phyloP scores from a whole-genome alignment of 2,113 vertebrate species.

The Amblyopsis rosae region DNA sequence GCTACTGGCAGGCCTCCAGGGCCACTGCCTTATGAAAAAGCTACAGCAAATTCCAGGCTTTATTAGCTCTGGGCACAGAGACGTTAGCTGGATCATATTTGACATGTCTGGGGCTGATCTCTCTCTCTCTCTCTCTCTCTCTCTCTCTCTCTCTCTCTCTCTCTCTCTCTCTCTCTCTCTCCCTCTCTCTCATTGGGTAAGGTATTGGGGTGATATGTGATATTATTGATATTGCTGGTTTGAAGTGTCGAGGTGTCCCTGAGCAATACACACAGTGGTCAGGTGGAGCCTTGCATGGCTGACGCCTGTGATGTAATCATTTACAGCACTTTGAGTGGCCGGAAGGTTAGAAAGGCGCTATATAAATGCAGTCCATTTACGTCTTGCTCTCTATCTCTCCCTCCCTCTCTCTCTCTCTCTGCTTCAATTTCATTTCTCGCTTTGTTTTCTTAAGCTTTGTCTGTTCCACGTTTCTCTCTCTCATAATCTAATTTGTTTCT shows the following conservation, averaged over 20 bases:
- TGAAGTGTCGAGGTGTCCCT: too few species aligned
- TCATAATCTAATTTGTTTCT: neutral
- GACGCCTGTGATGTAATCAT: too few species aligned
- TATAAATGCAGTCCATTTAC: too few species aligned
- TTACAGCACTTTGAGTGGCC: too few species aligned
- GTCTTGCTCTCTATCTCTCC: constrained; percentile 8
- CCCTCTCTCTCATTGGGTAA: too few species aligned
- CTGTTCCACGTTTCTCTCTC: constrained; percentile 24
- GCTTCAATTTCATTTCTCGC: constrained; percentile 17
- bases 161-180: neutral
- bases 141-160: neutral
- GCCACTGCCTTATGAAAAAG: constrained; percentile 54
- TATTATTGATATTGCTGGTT: too few species aligned
- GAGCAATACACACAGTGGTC: too few species aligned
- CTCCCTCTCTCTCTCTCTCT: neutral
- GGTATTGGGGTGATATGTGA: too few species aligned
- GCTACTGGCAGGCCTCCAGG: constrained; percentile 52
- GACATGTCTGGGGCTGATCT: constrained; percentile 52
- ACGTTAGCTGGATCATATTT: constrained; percentile 56
- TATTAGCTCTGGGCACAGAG: constrained; percentile 54
- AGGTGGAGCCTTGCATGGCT: too few species aligned
- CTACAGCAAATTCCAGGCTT: constrained; percentile 66
- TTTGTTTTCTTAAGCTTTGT: neutral
- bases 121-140: constrained; percentile 4
- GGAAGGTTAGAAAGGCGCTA: too few species aligned